Evolutionary conservation across 2,113 vertebrate species (phyloP), one percentile per base, ranked within the genome.

Genomic region (Hystrix brachyura): DNA sequence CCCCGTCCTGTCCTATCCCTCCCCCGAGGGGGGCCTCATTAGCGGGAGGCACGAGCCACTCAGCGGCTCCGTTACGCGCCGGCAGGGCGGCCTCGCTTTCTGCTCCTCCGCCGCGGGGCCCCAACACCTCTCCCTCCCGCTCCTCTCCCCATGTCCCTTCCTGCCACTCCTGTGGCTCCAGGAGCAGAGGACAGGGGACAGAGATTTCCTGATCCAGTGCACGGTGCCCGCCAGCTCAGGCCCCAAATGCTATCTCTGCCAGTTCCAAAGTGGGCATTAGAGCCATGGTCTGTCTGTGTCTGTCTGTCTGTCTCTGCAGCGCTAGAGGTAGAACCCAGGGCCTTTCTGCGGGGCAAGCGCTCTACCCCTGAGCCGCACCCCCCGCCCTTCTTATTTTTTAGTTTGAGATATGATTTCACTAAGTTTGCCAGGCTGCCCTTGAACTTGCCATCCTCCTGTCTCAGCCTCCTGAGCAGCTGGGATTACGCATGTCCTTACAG

Each of bases 1-100:
- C 94, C 92, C 27, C 0, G 83, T 92, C 96, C 96, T 38, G 96
- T 88, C 0, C 0, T 0, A 46, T 23, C 79, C n/a, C 3, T 96
- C 4, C 1, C 8, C 32, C 1, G 0, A 46, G 96, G 94, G 92
- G 97, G 83, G 43, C 55, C 98, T 99, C 98, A 97, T 98, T 98
- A 98, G 98, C 25, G 25, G 65, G 96, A 97, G 88, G 91, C 81
- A 91, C 0, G 15, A 91, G 94, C 93, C 91, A 34, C 97, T 98
- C 95, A 93, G 97, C 64, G 82, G 91, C 43, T 80, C 98, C 8
- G 18, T 95, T 85, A 85, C 90, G 90, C 2, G 0, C 92, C 95
- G 91, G 93, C 0, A 0, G 1, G 32, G 5, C 11, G 29, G 95
- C 88, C 96, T 94, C 53, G 91, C 89, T 96, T n/a, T 65, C 48